Evolutionary conservation across 2,888 invertebrate species (phyloP).

Genomic region (Tenthredo livida): DNA sequence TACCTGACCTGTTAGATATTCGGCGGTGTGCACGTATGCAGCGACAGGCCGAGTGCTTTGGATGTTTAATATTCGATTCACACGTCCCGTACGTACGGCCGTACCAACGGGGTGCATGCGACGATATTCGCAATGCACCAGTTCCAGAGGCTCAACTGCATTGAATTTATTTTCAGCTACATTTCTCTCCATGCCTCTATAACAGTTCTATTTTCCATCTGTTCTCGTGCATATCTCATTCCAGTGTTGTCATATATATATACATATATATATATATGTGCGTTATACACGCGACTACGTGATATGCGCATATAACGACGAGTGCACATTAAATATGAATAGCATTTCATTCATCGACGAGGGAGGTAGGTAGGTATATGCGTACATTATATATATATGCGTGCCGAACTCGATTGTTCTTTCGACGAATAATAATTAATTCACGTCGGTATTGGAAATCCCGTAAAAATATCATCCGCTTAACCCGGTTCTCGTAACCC

Average conservation of each 20-base stretch:
- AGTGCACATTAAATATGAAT: neutral
- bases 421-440: neutral
- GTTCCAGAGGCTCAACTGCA: conserved; percentile 22
- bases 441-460: neutral
- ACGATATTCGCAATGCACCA: neutral
- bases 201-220: neutral
- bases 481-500: neutral
- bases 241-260: neutral
- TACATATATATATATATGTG: too few species aligned
- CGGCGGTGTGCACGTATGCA: neutral
- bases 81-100: neutral
- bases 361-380: too few species aligned
- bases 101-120: neutral
- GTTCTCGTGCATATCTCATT: neutral
- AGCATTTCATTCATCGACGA: conserved; percentile 22
- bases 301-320: neutral
- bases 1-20: neutral
- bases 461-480: conserved; percentile 3
- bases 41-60: neutral
- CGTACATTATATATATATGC: neutral
- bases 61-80: conserved; percentile 33
- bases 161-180: conserved; percentile 32
- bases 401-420: neutral
- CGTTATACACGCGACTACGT: neutral
- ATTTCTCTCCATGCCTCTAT: neutral